Base-by-base conservation (phyloP, 2,888 invertebrate genomes). In the Aethes cnicana region DNA sequence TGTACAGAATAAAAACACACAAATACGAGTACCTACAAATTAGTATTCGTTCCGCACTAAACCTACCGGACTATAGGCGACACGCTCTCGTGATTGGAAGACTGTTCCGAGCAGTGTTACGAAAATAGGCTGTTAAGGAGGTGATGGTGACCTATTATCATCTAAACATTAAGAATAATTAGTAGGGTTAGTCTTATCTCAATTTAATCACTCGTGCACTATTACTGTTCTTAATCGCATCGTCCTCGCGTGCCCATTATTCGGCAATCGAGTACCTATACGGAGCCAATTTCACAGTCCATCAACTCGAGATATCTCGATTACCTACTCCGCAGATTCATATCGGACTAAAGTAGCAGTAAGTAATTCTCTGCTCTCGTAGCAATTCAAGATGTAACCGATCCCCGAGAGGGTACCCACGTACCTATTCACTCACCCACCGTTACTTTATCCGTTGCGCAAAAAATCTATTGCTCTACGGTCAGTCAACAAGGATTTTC, bases 401-500 rank as follows among this genome's bases (percentile, higher is more conserved):
- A 84, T 80, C 72, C 69, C 59, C 17, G 7, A 25, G 28, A 35
- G 36, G 30, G 39, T 33, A 52, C 26, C 42, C 18, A 26, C 30
- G 35, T 11, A 7, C 50, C 37, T 44, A 50, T 46, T 43, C 43
- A 54, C 20, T 76, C 72, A 73, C 74, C 74, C 68, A 63, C 66
- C 69, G 70, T 73, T 69, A 68, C 55, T 61, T 63, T 58, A 70
- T 68, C 63, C 67, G 56, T 76, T 64, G 66, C 60, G 69, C 71
- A 82, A 77, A 77, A 67, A 69, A 64, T 63, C 54, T 37, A 37
- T 30, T 30, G 43, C 41, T 44, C 43, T 58, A 58, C 77, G 85
- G 85, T 82, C 85, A 81, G 82, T 84, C 86, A 84, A 84, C 79
- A 83, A 53, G 76, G 64, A 66, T 74, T 75, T 74, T 74, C 62